Evolutionary conservation across 2,797 vertebrate genomes (phyloP), one percentile per base, ranked within the genome.

Genomic region (Mallotus villosus): DNA sequence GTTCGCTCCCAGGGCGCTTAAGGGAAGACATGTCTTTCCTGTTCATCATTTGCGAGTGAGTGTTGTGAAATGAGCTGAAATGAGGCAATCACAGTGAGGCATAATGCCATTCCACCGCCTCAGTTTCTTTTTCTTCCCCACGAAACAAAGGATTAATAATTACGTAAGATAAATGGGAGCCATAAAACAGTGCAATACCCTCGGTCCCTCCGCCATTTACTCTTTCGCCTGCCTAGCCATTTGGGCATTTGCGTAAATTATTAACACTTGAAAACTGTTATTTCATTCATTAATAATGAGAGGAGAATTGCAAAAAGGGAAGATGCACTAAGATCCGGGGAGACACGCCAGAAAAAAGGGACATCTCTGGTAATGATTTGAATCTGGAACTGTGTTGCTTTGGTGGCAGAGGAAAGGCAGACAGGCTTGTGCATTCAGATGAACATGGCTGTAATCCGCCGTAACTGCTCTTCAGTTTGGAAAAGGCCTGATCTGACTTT

Each of bases 221-320:
- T 89, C 89, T 91, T 91, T 89, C 74, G 82, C 86, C 91, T 80
- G 86, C 76, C 74, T 66, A 78, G 85, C 83, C 87, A 85, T 84
- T 91, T 89, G 82, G 87, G 81, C 88, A 84, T 90, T 88, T 83
- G 71, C 78, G 81, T 95, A 85, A 92, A 95, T 95, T 94, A 94
- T 95, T 94, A 92, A 95, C 86, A 86, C 77, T 89, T 72, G 76
- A 88, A 90, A 95, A 94, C 86, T 89, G 88, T 88, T 92, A 90
- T 93, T 94, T 90, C 86, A 83, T 89, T 94, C 85, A 92, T 95
- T 88, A 94, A 95, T 95, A 93, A 95, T 94, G 82, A 94, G 69
- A 85, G 80, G 69, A 85, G 80, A 75, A 85, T 82, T 84, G 88
- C 81, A 82, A 86, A 67, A 86, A 84, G 73, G 73, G 78, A 76